These are phyloP conservation scores for Eupleurogrammus muticus DNA, from an alignment of 2,797 vertebrate genomes.

Conservation along the genomic window DNA sequence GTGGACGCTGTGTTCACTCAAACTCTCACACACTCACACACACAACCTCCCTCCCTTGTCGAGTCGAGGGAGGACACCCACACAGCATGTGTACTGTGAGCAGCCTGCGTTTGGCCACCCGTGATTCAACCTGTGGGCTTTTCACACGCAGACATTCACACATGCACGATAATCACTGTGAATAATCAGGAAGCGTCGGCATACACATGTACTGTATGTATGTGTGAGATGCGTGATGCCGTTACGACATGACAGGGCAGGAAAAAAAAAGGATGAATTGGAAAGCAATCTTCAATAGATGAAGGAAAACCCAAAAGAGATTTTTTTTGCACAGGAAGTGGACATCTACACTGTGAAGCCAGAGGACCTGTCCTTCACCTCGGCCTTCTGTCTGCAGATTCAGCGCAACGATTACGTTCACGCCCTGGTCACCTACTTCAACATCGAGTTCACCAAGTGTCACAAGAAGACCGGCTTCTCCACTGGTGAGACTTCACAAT, in stretches of 20 bases:
- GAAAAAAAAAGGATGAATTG: neutral
- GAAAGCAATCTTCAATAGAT: neutral
- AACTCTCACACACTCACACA: constrained; percentile 11
- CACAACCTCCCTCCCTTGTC: constrained; percentile 38
- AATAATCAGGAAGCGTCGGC: constrained; percentile 44
- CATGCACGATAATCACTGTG: constrained; percentile 40
- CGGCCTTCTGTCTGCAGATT: constrained; percentile 97
- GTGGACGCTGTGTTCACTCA: constrained; percentile 1
- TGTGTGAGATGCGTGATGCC: constrained; percentile 3
- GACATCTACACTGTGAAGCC: constrained; percentile 98
- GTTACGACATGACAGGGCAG: neutral
- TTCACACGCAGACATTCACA: constrained; percentile 32
- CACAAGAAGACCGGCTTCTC: constrained; percentile 99
- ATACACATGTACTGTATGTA: constrained; percentile 36
- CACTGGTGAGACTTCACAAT: constrained; percentile 85
- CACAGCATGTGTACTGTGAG: constrained; percentile 78
- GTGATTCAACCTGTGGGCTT: constrained; percentile 78
- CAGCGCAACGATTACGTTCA: constrained; percentile 97
- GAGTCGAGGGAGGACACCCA: constrained; percentile 74
- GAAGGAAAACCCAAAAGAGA: neutral
- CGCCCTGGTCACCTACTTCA: constrained; percentile 98
- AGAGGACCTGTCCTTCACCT: constrained; percentile 94
- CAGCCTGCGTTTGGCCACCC: constrained; percentile 58
- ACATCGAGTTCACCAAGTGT: constrained; percentile 99
- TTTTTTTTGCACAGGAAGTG: constrained; percentile 87